Evolutionary conservation across 1,140 invertebrate species (phyloP), one percentile per base, ranked within the genome.

Genomic region (Drosophila santomea): DNA sequence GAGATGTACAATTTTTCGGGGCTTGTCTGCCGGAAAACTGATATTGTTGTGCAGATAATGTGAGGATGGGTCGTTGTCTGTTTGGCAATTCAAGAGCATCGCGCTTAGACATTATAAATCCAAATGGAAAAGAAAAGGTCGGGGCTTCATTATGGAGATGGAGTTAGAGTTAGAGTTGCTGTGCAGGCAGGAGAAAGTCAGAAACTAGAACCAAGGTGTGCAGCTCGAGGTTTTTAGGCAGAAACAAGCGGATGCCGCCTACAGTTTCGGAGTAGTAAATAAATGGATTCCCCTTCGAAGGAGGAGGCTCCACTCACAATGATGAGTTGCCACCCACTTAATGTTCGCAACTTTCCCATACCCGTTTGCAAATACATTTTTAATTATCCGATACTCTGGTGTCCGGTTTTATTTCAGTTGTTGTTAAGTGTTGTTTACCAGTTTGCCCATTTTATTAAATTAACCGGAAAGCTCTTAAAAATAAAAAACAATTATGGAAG

Each of bases 51-150:
- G 35, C 38, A 69, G 55, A 80, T 56, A 41, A 41, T 62, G 23
- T 39, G 72, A 73, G 47, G 56, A 60, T 62, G 47, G 28, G 55
- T 25, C 41, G 52, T 41, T 47, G 52, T 36, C 39, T 50, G 66
- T 71, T 80, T 81, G 64, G 74, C 81, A 74, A 83, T 85, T 85
- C 81, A 85, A 85, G 81, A 85, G 82, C 81, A 85, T 86, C 78
- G 59, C 73, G 82, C 84, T 83, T 67, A 66, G 71, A 20, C 61
- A 54, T 44, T 50, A 59, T 51, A 51, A 50, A 43, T 15, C 41
- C 56, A 58, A 20, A 32, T 20, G 43, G 32, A 39, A 66, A 50
- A 20, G 63, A 17, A 67, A 43, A 43, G 61, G 45, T n/a, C 14
- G 36, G 3, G 54, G 12, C 7, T 36, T 10, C 23, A 23, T 41